Evolutionary conservation across 1,140 invertebrate genomes (phyloP), one percentile per base, ranked within the genome.

Genomic region (Heliothis subflexa): DNA sequence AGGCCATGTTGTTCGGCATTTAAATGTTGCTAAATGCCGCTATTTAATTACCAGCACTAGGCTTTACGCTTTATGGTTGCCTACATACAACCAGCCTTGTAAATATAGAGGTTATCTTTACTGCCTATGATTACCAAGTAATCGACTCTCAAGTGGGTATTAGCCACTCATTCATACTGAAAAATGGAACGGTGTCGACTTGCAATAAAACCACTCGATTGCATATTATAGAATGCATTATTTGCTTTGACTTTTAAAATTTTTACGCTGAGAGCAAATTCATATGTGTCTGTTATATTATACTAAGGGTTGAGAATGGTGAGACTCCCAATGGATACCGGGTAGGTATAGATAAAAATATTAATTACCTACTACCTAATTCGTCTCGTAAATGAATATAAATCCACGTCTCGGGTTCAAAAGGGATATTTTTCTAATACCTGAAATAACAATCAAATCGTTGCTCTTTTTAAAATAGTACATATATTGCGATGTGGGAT

Each of bases 31-130:
- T 70, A 70, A 70, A 70, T 21, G 49, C 4, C 11, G 21, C 47
- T 25, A 68, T 52, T 70, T 70, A 52, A 70, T 70, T 70, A 70
- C 66, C 47, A 25, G 33, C 61, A 70, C 47, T 54, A 11, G 68
- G 68, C 16, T 71, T 55, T 54, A 70, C 47, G 16, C 9, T 47
- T 47, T 21, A 47, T 40, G 16, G 62, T 21, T 47, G 45, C 21
- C 21, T 71, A 55, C 50, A 54, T 16, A 16, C 68, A 40, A 33
- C 50, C 33, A 71, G 52, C 68, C 68, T 71, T 71, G 68, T 54
- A 71, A 33, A 71, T 50, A 71, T 71, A 71, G 61, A 28, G 21
- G 25, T 2, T 50, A 70, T 70, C 66, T 52, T 52, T 66, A 66
- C 40, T 47, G 62, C 62, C 40, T 49, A 12, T 66, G 62, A 66